phyloP scores from a whole-genome alignment of 2,797 vertebrate species.

The Xenentodon cancila region DNA sequence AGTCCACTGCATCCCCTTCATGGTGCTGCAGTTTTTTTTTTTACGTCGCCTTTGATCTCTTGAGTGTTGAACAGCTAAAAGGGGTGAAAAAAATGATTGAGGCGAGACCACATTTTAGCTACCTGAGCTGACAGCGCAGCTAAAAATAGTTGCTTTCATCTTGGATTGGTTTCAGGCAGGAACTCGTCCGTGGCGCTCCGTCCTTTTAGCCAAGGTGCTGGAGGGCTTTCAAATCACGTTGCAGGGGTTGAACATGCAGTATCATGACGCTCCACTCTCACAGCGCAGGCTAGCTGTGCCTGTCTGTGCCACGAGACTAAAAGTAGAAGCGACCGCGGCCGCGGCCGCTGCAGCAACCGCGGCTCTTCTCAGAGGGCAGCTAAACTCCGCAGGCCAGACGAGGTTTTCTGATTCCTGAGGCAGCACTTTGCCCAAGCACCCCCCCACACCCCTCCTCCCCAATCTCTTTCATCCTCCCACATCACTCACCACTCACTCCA shows the following conservation, averaged over 20 bases:
- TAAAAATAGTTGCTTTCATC: constrained; percentile 70
- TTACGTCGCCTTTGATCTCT: constrained; percentile 58
- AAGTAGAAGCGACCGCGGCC: constrained; percentile 28
- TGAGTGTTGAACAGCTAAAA: constrained; percentile 52
- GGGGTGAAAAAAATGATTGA: constrained; percentile 32
- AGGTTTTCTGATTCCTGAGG: constrained; percentile 64
- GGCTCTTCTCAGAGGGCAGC: constrained; percentile 39
- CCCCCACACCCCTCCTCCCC: constrained; percentile 8
- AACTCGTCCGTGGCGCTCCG: constrained; percentile 19
- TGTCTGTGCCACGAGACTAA: constrained; percentile 35
- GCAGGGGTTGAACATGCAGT: constrained; percentile 48
- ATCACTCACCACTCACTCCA: constrained; percentile 58
- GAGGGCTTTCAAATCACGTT: constrained; percentile 44
- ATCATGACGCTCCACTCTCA: constrained; percentile 40
- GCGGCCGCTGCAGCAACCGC: too few relatives aligned
- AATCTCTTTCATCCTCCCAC: constrained; percentile 45
- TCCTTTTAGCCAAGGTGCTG: constrained; percentile 42
- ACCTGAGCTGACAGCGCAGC: constrained; percentile 49
- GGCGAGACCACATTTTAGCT: constrained; percentile 55
- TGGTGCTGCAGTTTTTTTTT: constrained; percentile 25
- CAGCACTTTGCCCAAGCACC: constrained; percentile 45
- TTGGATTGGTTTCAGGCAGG: constrained; percentile 45
- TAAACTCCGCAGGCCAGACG: constrained; percentile 56
- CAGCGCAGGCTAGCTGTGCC: constrained; percentile 28
- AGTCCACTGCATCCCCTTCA: constrained; percentile 56